Conservation (phyloP, 2,888 invertebrate species). For the Nysson spinosus region DNA sequence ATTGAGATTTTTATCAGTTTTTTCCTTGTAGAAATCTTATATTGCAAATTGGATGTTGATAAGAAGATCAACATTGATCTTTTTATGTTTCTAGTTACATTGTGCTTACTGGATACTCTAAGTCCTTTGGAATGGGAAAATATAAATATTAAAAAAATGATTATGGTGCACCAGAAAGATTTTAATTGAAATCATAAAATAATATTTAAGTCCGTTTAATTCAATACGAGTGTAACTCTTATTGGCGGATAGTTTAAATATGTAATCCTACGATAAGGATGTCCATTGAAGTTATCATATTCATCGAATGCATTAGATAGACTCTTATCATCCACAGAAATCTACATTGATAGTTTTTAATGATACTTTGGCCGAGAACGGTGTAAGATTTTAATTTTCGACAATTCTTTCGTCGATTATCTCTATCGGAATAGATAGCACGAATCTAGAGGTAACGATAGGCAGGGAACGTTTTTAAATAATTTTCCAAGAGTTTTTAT, state of each 20-base stretch:
- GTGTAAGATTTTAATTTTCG: slow-evolving; percentile 4
- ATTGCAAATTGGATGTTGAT: too few species aligned
- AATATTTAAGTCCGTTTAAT: neutral
- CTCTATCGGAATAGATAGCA: slow-evolving; percentile 1
- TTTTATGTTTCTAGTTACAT: too few species aligned
- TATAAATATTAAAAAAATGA: too few species aligned
- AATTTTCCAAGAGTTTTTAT: slow-evolving; percentile 47
- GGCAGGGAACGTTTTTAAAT: slow-evolving; percentile 25
- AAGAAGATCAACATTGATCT: too few species aligned
- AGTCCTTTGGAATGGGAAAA: too few species aligned
- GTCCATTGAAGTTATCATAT: neutral
- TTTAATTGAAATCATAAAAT: too few species aligned
- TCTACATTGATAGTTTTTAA: neutral
- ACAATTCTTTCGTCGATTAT: neutral
- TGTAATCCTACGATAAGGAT: too few species aligned
- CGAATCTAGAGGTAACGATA: neutral
- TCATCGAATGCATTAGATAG: slow-evolving; percentile 6
- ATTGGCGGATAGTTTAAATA: neutral
- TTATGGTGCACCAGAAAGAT: too few species aligned
- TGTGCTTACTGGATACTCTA: too few species aligned
- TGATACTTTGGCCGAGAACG: neutral
- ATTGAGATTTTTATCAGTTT: too few species aligned
- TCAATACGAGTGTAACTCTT: neutral
- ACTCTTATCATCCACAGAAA: slow-evolving; percentile 1
- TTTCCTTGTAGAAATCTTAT: too few species aligned